Evolutionary conservation across 2,888 invertebrate genomes (phyloP), one percentile per base, ranked within the genome.

Genomic region (Gryllus longicercus): DNA sequence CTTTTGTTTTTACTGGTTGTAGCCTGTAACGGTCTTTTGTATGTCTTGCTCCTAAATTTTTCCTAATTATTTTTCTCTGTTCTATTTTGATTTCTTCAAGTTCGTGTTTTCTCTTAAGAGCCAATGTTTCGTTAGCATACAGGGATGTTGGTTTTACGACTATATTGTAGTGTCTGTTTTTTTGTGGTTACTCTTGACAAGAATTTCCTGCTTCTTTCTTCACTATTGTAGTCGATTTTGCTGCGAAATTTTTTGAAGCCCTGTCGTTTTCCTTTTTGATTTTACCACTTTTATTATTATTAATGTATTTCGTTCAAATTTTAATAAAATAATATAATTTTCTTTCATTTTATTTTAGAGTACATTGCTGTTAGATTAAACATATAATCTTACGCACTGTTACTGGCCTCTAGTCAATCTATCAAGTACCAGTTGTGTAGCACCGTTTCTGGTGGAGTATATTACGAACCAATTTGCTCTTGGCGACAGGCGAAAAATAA

Each of bases 61-160:
- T 75, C 75, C 75, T 12, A 75, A 18, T 8, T 1, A 1, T 11
- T 5, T 75, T 75, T 75, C 21, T 75, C n/a, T 75, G n/a, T 12
- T 75, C 75, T 75, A 5, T 75, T 11, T 11, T 75, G n/a, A 75
- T 75, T 75, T 75, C 11, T 75, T 75, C 75, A 75, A 75, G 75
- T 75, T 75, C 10, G 75, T 23, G 23, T 75, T 75, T n/a, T 75
- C 75, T 75, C 4, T 75, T 75, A 75, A 23, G 75, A 2, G 75
- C 21, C 12, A 75, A 23, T 75, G 51, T 75, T 75, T 75, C 21
- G 0, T 23, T 75, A 21, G 75, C 8, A 11, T 75, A 75, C 16
- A 75, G n/a, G 75, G 21, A 5, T 75, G 75, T 21, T 75, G n/a
- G 75, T 75, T 75, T 75, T 21, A 75, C 4, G 75, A 75, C 75